Percentiles rank a stretch among this genome's conserved stretches.
phyloP scores from a whole-genome alignment of 2,113 vertebrate genomes.

The Plestiodon gilberti region DNA sequence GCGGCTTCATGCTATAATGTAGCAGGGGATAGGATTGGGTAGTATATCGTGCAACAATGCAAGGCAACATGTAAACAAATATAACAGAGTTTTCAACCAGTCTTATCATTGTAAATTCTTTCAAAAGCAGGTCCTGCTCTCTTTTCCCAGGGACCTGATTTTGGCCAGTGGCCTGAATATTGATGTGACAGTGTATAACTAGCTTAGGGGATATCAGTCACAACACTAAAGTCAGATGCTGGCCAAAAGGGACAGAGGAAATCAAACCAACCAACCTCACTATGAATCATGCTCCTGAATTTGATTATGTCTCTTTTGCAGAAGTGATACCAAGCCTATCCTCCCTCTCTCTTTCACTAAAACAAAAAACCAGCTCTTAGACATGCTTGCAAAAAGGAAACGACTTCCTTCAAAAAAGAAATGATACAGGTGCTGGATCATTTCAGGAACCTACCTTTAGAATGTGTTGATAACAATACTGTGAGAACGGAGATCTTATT shows the following conservation, averaged over 20 bases:
- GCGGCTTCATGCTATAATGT: no score
- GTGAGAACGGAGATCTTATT: no score
- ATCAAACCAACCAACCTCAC: constrained; percentile 38
- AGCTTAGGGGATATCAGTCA: constrained; percentile 49
- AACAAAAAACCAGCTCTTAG: constrained; percentile 29
- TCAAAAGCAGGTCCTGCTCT: constrained; percentile 1
- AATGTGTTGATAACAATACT: no score
- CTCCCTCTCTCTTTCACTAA: constrained; percentile 3
- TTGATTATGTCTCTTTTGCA: constrained; percentile 38
- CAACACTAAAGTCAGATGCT: constrained; percentile 2
- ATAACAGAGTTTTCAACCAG: neutral
- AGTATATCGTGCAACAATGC: neutral
- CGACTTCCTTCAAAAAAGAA: constrained; percentile 54
- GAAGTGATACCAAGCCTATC: constrained; percentile 32
- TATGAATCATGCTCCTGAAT: constrained; percentile 32
- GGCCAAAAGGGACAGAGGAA: constrained; percentile 39
- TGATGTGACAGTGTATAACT: constrained; percentile 45
- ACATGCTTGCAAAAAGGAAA: constrained; percentile 56
- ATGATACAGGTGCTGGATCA: constrained; percentile 23
- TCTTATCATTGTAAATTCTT: neutral
- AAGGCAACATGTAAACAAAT: neutral
- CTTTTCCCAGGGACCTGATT: constrained; percentile 32
- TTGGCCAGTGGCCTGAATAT: constrained; percentile 49
- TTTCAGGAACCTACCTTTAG: no score
- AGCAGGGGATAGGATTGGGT: no score